These are phyloP conservation scores for Corythucha ciliata DNA, from an alignment of 2,888 invertebrate species.

Conservation along the genomic window DNA sequence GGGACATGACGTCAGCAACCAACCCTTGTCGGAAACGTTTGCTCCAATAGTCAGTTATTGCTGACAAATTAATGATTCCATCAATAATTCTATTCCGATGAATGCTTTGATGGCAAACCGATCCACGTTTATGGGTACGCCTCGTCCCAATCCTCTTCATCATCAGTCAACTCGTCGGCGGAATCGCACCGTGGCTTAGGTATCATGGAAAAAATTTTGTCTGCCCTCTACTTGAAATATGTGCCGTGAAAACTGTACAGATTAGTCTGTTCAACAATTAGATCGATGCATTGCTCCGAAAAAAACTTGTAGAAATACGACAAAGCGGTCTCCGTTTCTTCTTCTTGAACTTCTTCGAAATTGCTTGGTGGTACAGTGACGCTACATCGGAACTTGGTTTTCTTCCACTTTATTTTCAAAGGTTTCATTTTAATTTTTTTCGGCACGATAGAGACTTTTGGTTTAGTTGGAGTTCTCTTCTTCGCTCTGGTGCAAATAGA, in stretches of 20 bases:
- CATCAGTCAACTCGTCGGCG: too few species aligned
- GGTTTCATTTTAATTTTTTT: neutral
- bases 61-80: constrained; percentile 24
- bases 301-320: constrained; percentile 22
- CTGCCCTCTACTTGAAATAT: too few species aligned
- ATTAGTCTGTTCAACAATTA: constrained; percentile 24
- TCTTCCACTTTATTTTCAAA: constrained; percentile 9
- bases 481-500: too few species aligned
- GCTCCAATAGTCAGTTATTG: constrained; percentile 25
- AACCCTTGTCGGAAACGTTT: constrained; percentile 8
- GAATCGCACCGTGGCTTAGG: too few species aligned
- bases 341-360: neutral
- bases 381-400: neutral
- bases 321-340: constrained; percentile 6
- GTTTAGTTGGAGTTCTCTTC: too few species aligned
- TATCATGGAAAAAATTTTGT: too few species aligned
- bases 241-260: constrained; percentile 22
- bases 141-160: too few species aligned
- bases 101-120: constrained; percentile 23
- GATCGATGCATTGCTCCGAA: constrained; percentile 20
- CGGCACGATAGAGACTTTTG: too few species aligned
- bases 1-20: constrained; percentile 19
- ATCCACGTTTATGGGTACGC: too few species aligned
- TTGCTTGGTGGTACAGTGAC: neutral
- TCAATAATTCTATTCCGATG: constrained; percentile 22